Evolutionary conservation across 2,888 invertebrate species (phyloP).

Genomic region (Tachystola acroxantha): DNA sequence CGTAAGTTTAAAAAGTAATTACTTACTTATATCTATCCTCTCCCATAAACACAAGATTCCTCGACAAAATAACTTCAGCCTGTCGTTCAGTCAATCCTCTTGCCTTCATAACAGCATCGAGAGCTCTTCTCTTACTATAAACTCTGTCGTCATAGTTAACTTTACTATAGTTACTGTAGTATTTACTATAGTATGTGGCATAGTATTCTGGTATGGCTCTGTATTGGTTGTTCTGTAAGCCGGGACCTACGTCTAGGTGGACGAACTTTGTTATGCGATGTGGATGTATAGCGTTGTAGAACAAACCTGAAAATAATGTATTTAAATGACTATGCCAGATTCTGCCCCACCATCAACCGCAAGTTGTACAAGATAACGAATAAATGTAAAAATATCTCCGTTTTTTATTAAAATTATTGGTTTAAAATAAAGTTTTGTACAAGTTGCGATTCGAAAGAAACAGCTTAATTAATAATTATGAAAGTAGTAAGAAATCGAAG

Average conservation of each 20-base stretch:
- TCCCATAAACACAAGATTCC: constrained; percentile 56
- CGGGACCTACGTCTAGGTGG: constrained; percentile 44
- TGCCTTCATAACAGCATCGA: constrained; percentile 58
- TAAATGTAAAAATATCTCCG: too few relatives aligned
- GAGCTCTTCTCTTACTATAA: constrained; percentile 36
- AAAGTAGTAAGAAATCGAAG: too few relatives aligned
- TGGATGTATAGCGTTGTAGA: constrained; percentile 62
- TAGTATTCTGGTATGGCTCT: constrained; percentile 37
- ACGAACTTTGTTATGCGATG: constrained; percentile 61
- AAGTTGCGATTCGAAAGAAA: too few relatives aligned
- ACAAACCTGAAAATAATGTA: constrained; percentile 51
- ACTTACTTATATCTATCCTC: constrained; percentile 58
- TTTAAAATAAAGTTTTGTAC: too few relatives aligned
- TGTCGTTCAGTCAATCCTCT: constrained; percentile 58
- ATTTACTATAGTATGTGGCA: constrained; percentile 37
- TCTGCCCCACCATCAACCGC: too few relatives aligned
- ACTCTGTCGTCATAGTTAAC: constrained; percentile 29
- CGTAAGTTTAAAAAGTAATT: too few relatives aligned
- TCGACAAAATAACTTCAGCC: constrained; percentile 63
- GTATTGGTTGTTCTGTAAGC: constrained; percentile 33
- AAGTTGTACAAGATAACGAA: too few relatives aligned
- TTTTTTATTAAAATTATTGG: too few relatives aligned
- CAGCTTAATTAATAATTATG: too few relatives aligned
- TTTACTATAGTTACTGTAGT: constrained; percentile 42
- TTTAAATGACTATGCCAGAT: too few relatives aligned